phyloP scores from a whole-genome alignment of 1,140 invertebrate genomes.

The Drosophila varians region DNA sequence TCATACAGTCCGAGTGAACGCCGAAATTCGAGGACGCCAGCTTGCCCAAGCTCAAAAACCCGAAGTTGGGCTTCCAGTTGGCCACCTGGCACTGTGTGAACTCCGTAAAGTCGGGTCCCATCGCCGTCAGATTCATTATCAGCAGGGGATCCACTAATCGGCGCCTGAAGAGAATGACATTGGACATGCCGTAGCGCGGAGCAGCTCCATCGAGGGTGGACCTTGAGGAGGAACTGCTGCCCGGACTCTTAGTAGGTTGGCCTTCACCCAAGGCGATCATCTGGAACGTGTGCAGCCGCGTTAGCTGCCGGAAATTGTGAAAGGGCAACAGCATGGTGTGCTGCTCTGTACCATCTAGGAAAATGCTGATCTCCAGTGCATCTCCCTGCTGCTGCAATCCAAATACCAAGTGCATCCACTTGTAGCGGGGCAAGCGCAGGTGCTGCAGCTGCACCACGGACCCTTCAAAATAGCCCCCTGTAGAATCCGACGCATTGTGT shows the following conservation, averaged over 20 bases:
- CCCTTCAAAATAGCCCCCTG: constrained; percentile 56
- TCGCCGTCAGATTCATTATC: constrained; percentile 71
- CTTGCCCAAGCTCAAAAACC: constrained; percentile 60
- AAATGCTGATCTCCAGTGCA: constrained; percentile 55
- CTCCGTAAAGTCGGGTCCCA: constrained; percentile 80
- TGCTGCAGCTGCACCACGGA: constrained; percentile 56
- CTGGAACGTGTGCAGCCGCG: constrained; percentile 63
- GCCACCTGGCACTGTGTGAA: constrained; percentile 78
- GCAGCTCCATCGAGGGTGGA: constrained; percentile 58
- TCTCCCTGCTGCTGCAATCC: constrained; percentile 58
- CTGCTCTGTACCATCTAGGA: constrained; percentile 71
- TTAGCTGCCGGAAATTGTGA: constrained; percentile 48
- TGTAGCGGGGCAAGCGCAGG: constrained; percentile 56
- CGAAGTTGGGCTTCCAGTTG: constrained; percentile 79
- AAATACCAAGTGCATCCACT: constrained; percentile 77
- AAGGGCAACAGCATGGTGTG: constrained; percentile 58
- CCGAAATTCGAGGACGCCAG: constrained; percentile 54
- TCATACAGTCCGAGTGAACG: constrained; percentile 66
- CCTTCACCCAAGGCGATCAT: constrained; percentile 70
- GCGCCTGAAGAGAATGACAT: constrained; percentile 73
- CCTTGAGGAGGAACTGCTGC: constrained; percentile 51
- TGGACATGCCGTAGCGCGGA: constrained; percentile 59
- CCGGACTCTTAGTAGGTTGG: constrained; percentile 36
- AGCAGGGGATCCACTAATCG: constrained; percentile 41
- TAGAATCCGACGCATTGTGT: constrained; percentile 7